Evolutionary conservation across 92 coral and sea anemone species (phyloP), one percentile per base, ranked within the genome.

Genomic region (Palythoa grandis): DNA sequence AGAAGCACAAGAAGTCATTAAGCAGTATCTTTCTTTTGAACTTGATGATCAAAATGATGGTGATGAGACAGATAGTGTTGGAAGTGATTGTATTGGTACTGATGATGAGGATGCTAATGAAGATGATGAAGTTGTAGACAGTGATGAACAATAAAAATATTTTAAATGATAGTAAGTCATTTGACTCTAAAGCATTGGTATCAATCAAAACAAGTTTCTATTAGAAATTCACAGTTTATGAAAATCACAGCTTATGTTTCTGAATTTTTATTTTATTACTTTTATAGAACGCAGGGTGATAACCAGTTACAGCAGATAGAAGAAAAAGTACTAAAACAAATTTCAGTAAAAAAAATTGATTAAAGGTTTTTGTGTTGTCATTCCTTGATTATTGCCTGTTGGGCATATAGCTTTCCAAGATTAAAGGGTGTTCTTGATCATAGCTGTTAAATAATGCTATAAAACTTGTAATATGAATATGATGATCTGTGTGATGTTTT

Each of bases 91-190:
- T 54, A 63, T 63, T 63, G 70, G 70, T 63, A 63, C 70, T 63
- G 70, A 20, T 63, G 70, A 63, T 63, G 70, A 63, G 70, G 70
- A 63, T 63, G 70, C 72, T 67, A 67, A 67, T 67, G 72, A 67
- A 23, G 72, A 67, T 67, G 72, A 67, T 67, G 72, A 67, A 67
- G 72, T 67, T 67, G 72, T 67, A 67, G 72, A 67, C 72, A 67
- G 72, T 67, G 72, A 67, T 67, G 72, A 67, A 67, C 72, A 67
- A 67, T 22, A 67, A 67, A 67, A 67, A 67, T 67, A 67, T 67
- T 67, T 67, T 67, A 20, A 67, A 67, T 67, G 72, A 22, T 67
- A 22, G 37, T 22, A 67, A 67, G 38, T 67, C 72, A 67, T 67
- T 67, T 67, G 72, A 67, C 72, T 67, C 72, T 67, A 67, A 67